phyloP scores from a whole-genome alignment of 2,797 vertebrate genomes.

The Pelodytes ibericus region DNA sequence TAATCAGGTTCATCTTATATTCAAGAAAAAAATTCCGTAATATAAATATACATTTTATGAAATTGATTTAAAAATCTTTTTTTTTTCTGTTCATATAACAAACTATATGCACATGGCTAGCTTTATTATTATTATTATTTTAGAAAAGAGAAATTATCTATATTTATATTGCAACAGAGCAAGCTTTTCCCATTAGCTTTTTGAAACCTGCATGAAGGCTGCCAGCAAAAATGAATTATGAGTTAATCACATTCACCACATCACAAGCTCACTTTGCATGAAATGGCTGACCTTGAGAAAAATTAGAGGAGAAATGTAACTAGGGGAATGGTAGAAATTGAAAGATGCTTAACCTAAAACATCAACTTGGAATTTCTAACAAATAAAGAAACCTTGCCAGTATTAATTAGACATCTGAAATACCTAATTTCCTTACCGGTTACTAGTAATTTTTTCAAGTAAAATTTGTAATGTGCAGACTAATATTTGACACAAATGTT shows the following conservation, averaged over 20 bases:
- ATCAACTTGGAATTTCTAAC: not conserved
- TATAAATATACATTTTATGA: no score
- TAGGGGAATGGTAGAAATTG: conserved; percentile 4
- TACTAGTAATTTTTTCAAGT: not conserved
- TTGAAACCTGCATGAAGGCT: conserved; percentile 52
- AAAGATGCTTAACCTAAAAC: not conserved
- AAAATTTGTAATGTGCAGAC: not conserved
- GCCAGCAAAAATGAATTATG: conserved; percentile 56
- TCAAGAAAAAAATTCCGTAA: no score
- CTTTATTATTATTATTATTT: conserved; percentile 20
- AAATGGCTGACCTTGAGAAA: conserved; percentile 47
- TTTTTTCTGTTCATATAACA: not conserved
- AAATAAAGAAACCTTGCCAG: not conserved
- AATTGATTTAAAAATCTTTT: not conserved
- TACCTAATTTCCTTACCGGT: not conserved
- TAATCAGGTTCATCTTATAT: no score
- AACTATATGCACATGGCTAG: not conserved
- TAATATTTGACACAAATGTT: not conserved
- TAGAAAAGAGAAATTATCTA: conserved; percentile 39
- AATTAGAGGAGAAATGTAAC: conserved; percentile 46
- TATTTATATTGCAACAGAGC: conserved; percentile 51
- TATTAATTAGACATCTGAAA: not conserved
- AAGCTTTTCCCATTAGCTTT: conserved; percentile 50
- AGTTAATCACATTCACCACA: conserved; percentile 56
- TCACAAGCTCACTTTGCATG: conserved; percentile 54